Evolutionary conservation across 35 echinoderm and acorn worm species (phyloP), one percentile per base, ranked within the genome.

Genomic region (Apostichopus parvimensis): DNA sequence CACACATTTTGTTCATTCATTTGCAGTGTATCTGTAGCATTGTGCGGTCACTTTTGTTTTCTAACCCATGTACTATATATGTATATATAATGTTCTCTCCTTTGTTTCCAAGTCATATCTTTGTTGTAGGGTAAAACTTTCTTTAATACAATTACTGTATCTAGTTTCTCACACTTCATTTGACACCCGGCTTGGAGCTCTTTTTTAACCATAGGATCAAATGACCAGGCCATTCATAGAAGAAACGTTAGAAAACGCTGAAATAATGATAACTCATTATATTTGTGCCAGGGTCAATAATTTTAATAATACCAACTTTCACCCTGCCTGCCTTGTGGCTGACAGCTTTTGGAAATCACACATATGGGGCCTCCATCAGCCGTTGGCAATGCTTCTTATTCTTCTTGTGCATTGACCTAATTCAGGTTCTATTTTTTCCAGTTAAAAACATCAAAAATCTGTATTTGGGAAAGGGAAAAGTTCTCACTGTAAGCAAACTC

Each of bases 191-290:
- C 34, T 72, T 14, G 45, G 8, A 88, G 21, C 86, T 64, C 60
- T 73, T 72, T 54, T 15, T 22, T 45, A 45, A 88, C 86, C 6
- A 18, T 12, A 73, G 86, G 58, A 73, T 88, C 86, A 72, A 88
- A 88, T 88, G 68, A 66, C 86, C 81, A 18, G 18, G 55, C 53
- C 56, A 45, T 45, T 45, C 34, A 45, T 45, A 84, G n/a, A 20
- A 57, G 54, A 73, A 75, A 75, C 7, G 64, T 14, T 68, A 68
- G 64, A 75, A 66, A 88, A 88, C 68, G 28, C 60, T 88, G 86
- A 88, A 88, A 88, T 88, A 88, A 88, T 88, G 86, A 88, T 88
- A 88, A 88, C 62, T 88, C 86, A 88, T 88, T 88, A 88, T 88
- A 88, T 88, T 75, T 88, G 86, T 84, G 68, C 86, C 86, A 88